Evolutionary conservation across 2,113 vertebrate genomes (phyloP).

Genomic region (Perca fluviatilis): DNA sequence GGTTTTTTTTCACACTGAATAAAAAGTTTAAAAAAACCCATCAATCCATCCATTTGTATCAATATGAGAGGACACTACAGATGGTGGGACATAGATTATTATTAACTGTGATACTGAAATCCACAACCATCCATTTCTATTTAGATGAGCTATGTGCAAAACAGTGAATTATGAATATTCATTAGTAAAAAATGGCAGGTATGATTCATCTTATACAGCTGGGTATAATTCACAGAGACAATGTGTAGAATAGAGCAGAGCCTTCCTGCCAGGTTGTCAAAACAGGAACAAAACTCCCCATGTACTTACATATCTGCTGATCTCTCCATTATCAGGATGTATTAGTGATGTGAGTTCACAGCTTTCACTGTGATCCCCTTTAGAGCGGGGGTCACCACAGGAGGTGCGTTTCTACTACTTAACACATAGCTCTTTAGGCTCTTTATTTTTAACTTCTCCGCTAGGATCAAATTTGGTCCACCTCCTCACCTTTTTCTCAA

Average conservation of each 20-base stretch:
- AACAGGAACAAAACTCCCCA: slow-evolving; percentile 22
- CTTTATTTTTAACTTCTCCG: slow-evolving; percentile 8
- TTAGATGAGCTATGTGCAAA: slow-evolving; percentile 72
- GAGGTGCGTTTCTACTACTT: slow-evolving; percentile 20
- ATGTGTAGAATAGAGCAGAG: slow-evolving; percentile 57
- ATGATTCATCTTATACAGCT: slow-evolving; percentile 81
- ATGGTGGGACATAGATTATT: slow-evolving; percentile 62
- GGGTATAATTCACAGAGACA: slow-evolving; percentile 70
- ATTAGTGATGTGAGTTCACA: slow-evolving; percentile 63
- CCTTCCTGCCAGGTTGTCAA: slow-evolving; percentile 62
- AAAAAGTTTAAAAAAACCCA: slow-evolving; percentile 41
- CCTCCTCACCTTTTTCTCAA: neutral
- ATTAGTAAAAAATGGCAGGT: slow-evolving; percentile 64
- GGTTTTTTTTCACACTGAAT: slow-evolving; percentile 67
- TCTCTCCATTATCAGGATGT: slow-evolving; percentile 54
- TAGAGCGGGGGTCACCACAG: slow-evolving; percentile 30
- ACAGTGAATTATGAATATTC: slow-evolving; percentile 74
- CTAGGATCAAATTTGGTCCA: neutral
- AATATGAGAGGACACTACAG: slow-evolving; percentile 50
- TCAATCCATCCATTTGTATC: slow-evolving; percentile 36
- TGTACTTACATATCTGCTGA: slow-evolving; percentile 41
- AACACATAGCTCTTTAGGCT: neutral
- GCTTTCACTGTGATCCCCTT: slow-evolving; percentile 43
- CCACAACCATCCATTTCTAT: slow-evolving; percentile 40
- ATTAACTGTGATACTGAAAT: slow-evolving; percentile 50